phyloP scores from a whole-genome alignment of 2,113 vertebrate species.

The Takifugu bimaculatus region DNA sequence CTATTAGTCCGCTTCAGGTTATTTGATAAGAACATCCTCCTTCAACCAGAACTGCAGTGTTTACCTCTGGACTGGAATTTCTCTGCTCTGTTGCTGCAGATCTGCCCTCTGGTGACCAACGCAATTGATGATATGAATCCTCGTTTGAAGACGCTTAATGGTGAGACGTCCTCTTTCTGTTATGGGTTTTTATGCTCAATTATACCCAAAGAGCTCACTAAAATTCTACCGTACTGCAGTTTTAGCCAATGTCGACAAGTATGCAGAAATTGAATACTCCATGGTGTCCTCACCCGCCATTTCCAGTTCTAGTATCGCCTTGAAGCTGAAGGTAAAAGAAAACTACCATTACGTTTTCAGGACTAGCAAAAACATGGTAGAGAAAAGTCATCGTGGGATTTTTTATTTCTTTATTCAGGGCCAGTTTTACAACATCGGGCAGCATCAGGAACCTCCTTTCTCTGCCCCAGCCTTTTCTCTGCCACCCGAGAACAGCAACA shows the following conservation, averaged over 20 bases:
- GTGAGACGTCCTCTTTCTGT: constrained; percentile 39
- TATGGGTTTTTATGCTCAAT: background rate
- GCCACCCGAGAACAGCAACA: constrained; percentile 53
- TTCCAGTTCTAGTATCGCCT: constrained; percentile 53
- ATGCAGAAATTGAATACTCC: constrained; percentile 75
- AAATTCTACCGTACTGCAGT: constrained; percentile 49
- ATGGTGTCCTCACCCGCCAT: constrained; percentile 67
- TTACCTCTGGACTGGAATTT: background rate
- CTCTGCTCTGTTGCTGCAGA: constrained; percentile 55
- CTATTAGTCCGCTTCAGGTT: too few relatives aligned
- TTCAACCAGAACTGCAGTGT: too few relatives aligned
- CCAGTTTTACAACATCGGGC: constrained; percentile 75
- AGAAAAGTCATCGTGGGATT: background rate
- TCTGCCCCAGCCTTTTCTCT: constrained; percentile 55
- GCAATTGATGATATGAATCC: constrained; percentile 64
- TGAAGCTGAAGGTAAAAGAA: constrained; percentile 69
- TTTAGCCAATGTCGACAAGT: constrained; percentile 70
- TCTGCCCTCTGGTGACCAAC: constrained; percentile 67
- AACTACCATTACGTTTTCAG: background rate
- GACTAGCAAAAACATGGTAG: background rate
- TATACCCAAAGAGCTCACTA: background rate
- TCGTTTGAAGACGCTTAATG: constrained; percentile 72
- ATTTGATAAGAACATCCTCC: background rate
- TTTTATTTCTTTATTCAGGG: constrained; percentile 54
- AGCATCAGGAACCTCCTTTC: constrained; percentile 73